Evolutionary conservation across 2,113 vertebrate genomes (phyloP).

Genomic region (Nothobranchius kuhntae): DNA sequence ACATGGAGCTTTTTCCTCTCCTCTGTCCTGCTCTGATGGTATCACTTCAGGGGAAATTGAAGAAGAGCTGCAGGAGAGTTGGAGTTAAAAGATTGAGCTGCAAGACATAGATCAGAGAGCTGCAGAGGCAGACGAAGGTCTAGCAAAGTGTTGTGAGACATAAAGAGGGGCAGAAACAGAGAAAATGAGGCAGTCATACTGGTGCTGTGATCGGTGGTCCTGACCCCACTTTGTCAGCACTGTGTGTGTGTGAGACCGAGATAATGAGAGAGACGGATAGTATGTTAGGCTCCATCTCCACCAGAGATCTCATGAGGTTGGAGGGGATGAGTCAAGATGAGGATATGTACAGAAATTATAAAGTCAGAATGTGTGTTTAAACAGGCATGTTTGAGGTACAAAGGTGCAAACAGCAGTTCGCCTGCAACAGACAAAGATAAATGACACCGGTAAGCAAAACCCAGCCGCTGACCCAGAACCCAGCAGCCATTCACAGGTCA

Average conservation of each 20-base stretch:
- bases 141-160: conserved; percentile 77
- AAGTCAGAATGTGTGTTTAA: not conserved
- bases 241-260: conserved; percentile 37
- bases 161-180: conserved; percentile 78
- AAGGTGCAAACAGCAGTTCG: too few relatives aligned
- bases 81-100: conserved; percentile 75
- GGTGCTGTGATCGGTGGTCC: conserved; percentile 53
- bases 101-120: conserved; percentile 57
- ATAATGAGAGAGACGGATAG: conserved; percentile 54
- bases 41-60: conserved; percentile 86
- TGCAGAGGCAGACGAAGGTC: conserved; percentile 34
- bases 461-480: too few relatives aligned
- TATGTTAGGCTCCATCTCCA: conserved; percentile 29
- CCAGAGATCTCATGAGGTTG: conserved; percentile 24
- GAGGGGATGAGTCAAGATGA: conserved; percentile 20
- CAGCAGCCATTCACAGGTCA: too few relatives aligned
- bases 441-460: too few relatives aligned
- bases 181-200: conserved; percentile 49
- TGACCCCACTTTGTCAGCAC: conserved; percentile 70
- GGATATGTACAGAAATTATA: not conserved
- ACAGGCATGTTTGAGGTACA: too few relatives aligned
- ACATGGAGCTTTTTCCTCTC: conserved; percentile 73
- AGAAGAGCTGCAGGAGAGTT: conserved; percentile 91
- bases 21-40: conserved; percentile 64
- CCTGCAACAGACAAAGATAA: too few relatives aligned